phyloP scores from a whole-genome alignment of 2,797 vertebrate genomes.

The Dendrocincla fuliginosa region DNA sequence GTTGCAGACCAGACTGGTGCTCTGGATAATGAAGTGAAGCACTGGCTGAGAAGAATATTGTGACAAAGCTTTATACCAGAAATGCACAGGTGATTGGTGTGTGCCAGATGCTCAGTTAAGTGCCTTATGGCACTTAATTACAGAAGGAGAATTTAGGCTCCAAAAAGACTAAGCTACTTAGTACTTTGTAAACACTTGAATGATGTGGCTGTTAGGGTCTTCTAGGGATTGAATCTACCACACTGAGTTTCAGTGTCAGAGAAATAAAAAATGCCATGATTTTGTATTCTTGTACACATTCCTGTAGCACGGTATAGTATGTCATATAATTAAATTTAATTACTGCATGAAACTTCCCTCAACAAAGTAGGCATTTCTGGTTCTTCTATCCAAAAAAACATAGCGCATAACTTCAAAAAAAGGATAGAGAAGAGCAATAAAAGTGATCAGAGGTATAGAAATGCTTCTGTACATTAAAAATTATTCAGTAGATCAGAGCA shows the following conservation, averaged over 20 bases:
- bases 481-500: background rate
- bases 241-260: background rate
- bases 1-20: background rate
- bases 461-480: background rate
- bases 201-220: background rate
- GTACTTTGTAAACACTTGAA: background rate
- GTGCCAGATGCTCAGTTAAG: background rate
- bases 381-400: background rate
- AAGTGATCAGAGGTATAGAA: background rate
- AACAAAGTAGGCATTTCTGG: background rate
- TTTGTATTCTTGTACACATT: conserved; percentile 68
- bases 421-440: background rate
- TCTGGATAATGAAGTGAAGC: background rate
- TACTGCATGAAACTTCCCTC: conserved; percentile 59
- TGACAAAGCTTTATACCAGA: background rate
- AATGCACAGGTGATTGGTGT: background rate
- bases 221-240: background rate
- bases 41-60: background rate
- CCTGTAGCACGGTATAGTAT: conserved; percentile 62
- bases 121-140: background rate
- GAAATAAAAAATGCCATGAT: conserved; percentile 47
- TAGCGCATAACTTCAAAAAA: background rate
- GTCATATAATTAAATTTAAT: conserved; percentile 74
- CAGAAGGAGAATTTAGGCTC: background rate
- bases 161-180: background rate